Base-by-base conservation (phyloP, 2,113 vertebrate species). In the Asarcornis scutulata region DNA sequence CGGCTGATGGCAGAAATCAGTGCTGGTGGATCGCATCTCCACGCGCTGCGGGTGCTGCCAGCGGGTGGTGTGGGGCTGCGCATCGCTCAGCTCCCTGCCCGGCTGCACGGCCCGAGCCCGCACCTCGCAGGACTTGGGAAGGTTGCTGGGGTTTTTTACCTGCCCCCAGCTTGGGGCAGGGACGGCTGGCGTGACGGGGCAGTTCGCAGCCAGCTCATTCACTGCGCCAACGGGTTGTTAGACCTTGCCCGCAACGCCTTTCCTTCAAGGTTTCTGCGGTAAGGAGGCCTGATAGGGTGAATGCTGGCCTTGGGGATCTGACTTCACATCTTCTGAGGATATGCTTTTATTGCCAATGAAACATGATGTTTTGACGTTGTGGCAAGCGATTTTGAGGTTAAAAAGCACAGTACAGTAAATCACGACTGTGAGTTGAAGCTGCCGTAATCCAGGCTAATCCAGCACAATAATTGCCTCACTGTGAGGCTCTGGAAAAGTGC, bases 51-150 rank as follows among this genome's bases (percentile, higher is more conserved):
- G 25, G 8, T 73, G 79, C 63, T 62, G 32, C 38, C 32, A 0
- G 6, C 17, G 21, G 1, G 0, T 34, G 23, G 2, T 13, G 50
- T 11, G 42, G 25, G 31, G 20, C 66, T 63, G 55, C 7, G 0
- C 46, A 9, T 1, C 12, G 17, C 53, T 55, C 15, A 25, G 21
- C 12, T 59, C 76, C 12, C 0, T 38, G 53, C 8, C 34, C 2
- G 1, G 5, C 63, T 68, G 34, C 34, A 86, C 29, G 42, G 32
- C 27, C 17, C 17, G 11, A 23, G 38, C 6, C 22, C n/a, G 18
- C 17, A 5, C 9, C 0, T 0, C 10, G 1, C 1, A 1, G 52
- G 23, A 40, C 31, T 60, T 53, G 7, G 23, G 44, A 73, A 55
- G 6, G 27, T 21, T 56, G 4, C 13, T 68, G 46, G 21, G 13